Evolutionary conservation across 2,113 vertebrate genomes (phyloP), one percentile per base, ranked within the genome.

Genomic region (Collichthys lucidus): DNA sequence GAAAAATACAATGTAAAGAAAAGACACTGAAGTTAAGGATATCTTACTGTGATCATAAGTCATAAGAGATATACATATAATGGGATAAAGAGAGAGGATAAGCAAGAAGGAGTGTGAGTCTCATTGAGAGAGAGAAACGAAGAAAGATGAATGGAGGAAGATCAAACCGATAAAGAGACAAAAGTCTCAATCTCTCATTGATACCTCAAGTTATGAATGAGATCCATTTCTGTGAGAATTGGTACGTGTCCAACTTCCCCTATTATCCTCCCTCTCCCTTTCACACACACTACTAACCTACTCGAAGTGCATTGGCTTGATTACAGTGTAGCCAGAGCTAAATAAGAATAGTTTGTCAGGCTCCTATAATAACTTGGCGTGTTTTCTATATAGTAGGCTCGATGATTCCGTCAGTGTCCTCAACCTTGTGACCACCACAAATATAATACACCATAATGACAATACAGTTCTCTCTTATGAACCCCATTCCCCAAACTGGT

Each of bases 181-280:
- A 82, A 82, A 70, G 52, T 69, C 56, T 78, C 76, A 22, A 57
- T 56, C 61, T 82, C 35, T 77, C 69, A 77, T 53, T 82, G 71
- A 67, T 69, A 26, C 57, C 19, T 14, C 44, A 69, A n/a, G 63
- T 77, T 67, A 75, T 72, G 62, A 77, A 86, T 74, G 66, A 67
- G 60, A 17, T 53, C 20, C 8, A 4, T 64, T 56, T 44, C 60
- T 64, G 6, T 1, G 7, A 74, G 47, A 65, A 22, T 14, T 47
- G 20, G 4, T n/a, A 17, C 29, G 47, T 16, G 55, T 62, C 20
- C 19, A 55, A 26, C 35, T 60, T 12, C 16, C 40, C 4, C 52
- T 17, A 53, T 61, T 35, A 56, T 31, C 16, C 20, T 79, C 22
- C 4, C 46, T 44, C 59, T 16, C 44, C 12, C 53, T 15, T 8